These are phyloP conservation scores for Cosmopolites sordidus DNA, from an alignment of 2,888 invertebrate species.

Conservation along the genomic window DNA sequence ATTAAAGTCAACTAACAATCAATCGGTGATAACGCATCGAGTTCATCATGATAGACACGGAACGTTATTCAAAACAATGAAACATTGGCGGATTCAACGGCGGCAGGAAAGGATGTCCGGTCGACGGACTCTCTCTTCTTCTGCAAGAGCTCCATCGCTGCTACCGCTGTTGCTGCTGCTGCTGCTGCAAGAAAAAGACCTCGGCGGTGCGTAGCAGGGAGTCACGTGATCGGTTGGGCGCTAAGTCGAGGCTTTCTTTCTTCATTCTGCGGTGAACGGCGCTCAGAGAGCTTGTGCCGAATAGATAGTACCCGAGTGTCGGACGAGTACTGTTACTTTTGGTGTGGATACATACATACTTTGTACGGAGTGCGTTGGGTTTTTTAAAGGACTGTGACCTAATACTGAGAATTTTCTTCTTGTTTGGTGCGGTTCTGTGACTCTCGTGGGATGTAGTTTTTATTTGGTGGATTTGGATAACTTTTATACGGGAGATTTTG, in stretches of 20 bases:
- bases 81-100: conserved; percentile 22
- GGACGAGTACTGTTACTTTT: conserved; percentile 24
- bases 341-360: conserved; percentile 5
- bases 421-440: conserved; percentile 27
- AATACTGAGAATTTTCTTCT: conserved; percentile 7
- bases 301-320: conserved; percentile 11
- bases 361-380: conserved; percentile 1
- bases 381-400: conserved; percentile 22
- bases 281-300: conserved; percentile 23
- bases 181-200: conserved; percentile 19
- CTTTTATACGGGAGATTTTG: neutral
- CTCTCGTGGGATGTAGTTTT: conserved; percentile 27
- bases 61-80: conserved; percentile 24
- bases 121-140: conserved; percentile 39
- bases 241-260: conserved; percentile 39
- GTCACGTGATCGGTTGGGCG: conserved; percentile 39
- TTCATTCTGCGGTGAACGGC: conserved; percentile 39
- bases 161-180: conserved; percentile 2
- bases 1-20: neutral
- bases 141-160: conserved; percentile 28
- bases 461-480: conserved; percentile 31
- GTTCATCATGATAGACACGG: conserved; percentile 17
- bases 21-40: conserved; percentile 11
- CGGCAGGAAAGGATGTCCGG: conserved; percentile 40
- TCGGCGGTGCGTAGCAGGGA: conserved; percentile 15